These are phyloP conservation scores for Darevskia nairensis DNA, from an alignment of 2,797 vertebrate species.

Conservation along the genomic window DNA sequence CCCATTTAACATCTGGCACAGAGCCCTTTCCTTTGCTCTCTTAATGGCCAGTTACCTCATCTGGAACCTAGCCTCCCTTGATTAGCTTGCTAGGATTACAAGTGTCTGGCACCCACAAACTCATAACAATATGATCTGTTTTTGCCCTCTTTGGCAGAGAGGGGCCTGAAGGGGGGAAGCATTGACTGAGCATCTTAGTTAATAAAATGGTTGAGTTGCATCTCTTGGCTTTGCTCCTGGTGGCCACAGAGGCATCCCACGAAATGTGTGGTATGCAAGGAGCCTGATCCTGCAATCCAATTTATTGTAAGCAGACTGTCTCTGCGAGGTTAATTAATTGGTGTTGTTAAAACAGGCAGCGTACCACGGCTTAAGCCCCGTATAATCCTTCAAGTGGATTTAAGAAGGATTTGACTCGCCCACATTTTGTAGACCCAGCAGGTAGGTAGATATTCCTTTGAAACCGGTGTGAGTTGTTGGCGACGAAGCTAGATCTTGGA, in stretches of 20 bases:
- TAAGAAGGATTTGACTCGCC: background rate
- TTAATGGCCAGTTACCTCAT: too few relatives aligned
- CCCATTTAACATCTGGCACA: too few relatives aligned
- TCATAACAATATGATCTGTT: too few relatives aligned
- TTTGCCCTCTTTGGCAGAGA: background rate
- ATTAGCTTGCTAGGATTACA: too few relatives aligned
- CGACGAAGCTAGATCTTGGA: background rate
- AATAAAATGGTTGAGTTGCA: background rate
- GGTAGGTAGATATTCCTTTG: background rate
- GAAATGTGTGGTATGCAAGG: background rate
- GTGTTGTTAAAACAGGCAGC: background rate
- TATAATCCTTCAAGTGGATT: background rate
- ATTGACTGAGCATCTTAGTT: background rate
- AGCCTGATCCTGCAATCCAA: background rate
- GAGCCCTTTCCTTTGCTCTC: background rate
- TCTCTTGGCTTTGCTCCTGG: background rate
- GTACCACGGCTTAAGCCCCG: background rate
- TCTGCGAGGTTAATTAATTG: conserved; percentile 15
- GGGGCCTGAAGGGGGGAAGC: background rate
- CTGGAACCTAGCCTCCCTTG: too few relatives aligned
- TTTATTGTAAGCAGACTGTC: background rate
- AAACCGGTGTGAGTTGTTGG: background rate
- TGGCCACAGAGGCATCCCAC: background rate
- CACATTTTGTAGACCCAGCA: background rate
- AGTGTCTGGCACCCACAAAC: too few relatives aligned